Evolutionary conservation across 2,888 invertebrate species (phyloP).

Genomic region (Xanthia icteritia): DNA sequence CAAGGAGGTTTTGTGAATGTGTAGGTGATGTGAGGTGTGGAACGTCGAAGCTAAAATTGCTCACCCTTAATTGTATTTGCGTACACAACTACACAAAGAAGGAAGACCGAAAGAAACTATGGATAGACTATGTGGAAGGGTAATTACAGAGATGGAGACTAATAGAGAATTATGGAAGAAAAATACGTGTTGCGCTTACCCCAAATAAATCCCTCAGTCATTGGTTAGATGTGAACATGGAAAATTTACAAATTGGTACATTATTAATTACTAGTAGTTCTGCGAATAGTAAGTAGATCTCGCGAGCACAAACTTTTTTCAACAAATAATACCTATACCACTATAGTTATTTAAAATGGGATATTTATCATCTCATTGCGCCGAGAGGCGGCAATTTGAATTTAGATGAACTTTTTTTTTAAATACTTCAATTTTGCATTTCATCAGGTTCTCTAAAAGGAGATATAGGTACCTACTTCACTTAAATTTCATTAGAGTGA

Average conservation of each 20-base stretch:
- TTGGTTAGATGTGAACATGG: not conserved
- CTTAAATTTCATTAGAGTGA: too few species aligned
- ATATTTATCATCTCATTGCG: too few species aligned
- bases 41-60: not conserved
- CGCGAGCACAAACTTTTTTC: too few species aligned
- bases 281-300: too few species aligned
- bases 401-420: not conserved
- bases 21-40: not conserved
- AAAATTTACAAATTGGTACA: not conserved
- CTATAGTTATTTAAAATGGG: too few species aligned
- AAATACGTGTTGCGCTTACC: not conserved
- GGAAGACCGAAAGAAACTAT: not conserved
- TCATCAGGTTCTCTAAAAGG: not conserved
- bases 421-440: not conserved
- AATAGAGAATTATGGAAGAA: not conserved
- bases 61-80: not conserved
- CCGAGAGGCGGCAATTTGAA: not conserved
- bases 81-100: not conserved
- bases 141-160: not conserved
- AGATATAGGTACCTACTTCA: too few species aligned
- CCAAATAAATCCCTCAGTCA: not conserved
- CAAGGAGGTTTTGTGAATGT: not conserved
- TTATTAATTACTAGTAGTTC: too few species aligned
- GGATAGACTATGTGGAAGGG: not conserved
- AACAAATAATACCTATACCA: too few species aligned